Base-by-base conservation (phyloP, 1,140 invertebrate genomes). In the Leptonema lineaticorne region DNA sequence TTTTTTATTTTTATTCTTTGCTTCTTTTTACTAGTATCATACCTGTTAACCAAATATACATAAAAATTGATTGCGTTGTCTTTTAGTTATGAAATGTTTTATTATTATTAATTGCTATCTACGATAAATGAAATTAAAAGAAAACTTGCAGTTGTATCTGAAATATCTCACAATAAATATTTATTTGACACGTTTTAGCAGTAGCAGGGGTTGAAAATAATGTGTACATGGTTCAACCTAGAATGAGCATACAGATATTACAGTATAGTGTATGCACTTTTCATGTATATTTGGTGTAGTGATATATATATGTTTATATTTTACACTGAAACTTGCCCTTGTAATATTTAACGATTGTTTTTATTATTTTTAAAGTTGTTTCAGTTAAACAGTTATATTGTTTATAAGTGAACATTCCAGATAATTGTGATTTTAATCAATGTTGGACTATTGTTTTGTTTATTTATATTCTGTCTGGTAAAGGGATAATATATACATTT, bases 401-500 rank as follows among this genome's bases (percentile, higher is more conserved):
- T 27, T 46, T 46, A 50, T 64, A 28, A n/a, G 27, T 45, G 48
- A 60, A 56, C 58, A 69, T 68, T 72, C 64, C 68, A 67, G 67
- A 62, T 58, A 67, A 69, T 69, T 72, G 71, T 72, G 71, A 72
- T 72, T 72, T n/a, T 68, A 67, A 67, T 67, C 37, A 24, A 65
- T 67, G 64, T 69, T 67, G 68, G 63, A 67, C 66, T 41, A 69
- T 72, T 69, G 60, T 72, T 69, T 72, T 72, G 67, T 72, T 69
- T 72, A 69, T 72, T 69, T 69, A 72, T 72, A 69, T 63, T 69
- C 68, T 72, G 71, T 72, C 66, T 64, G 71, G 71, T 72, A 72
- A 72, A 72, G 71, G 71, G 71, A 72, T 72, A 72, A 69, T 72
- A 69, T 72, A 72, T 72, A n/a, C n/a, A 72, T 64, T 72, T 72